These are phyloP conservation scores for Augochlora pura DNA, from an alignment of 1,140 invertebrate genomes.

Conservation along the genomic window DNA sequence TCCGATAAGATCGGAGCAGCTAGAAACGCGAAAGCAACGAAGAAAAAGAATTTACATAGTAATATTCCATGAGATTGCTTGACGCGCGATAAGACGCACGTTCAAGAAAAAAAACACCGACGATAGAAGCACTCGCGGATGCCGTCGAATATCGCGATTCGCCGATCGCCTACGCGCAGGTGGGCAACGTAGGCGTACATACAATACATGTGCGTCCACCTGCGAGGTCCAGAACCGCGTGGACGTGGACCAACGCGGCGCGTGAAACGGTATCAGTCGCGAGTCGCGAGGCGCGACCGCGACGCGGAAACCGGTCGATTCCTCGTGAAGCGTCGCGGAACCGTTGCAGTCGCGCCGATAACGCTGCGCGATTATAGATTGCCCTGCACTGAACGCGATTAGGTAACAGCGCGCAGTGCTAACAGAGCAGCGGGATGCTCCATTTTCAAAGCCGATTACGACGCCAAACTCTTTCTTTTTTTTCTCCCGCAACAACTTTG, in stretches of 20 bases:
- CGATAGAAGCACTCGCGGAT: conserved; percentile 22
- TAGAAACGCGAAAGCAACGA: background rate
- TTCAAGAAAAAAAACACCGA: conserved; percentile 2
- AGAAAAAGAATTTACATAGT: conserved; percentile 36
- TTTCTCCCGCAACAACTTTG: background rate
- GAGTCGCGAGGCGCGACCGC: no score
- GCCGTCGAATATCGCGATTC: background rate
- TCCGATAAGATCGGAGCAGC: conserved; percentile 23
- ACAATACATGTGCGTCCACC: background rate
- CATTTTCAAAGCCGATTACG: conserved; percentile 34
- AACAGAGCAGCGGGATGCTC: background rate
- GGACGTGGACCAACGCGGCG: no score
- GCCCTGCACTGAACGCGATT: conserved; percentile 15
- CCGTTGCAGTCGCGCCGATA: background rate
- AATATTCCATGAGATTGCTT: conserved; percentile 40
- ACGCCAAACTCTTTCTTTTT: background rate
- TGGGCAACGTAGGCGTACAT: no score
- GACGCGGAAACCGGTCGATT: background rate
- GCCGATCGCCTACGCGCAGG: background rate
- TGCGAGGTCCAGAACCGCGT: background rate
- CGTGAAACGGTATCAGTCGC: background rate
- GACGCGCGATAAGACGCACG: conserved; percentile 19
- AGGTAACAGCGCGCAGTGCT: conserved; percentile 4
- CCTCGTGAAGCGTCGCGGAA: conserved; percentile 15
- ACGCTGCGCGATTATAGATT: conserved; percentile 19